Conservation (phyloP, 2,888 invertebrate species). For the Drosophila algonquin region DNA sequence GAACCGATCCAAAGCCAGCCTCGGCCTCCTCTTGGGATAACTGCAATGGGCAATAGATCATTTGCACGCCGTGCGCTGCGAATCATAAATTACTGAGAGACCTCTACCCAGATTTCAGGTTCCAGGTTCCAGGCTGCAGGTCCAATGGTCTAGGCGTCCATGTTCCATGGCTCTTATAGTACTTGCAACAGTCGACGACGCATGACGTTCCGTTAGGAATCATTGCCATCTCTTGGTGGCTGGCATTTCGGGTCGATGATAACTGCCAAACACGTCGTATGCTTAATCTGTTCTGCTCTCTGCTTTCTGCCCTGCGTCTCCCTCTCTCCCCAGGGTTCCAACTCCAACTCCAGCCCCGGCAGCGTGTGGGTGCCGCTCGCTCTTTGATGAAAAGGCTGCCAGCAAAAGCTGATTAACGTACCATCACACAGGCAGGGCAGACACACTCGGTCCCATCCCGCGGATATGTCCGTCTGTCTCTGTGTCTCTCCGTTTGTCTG, state of each 20-base stretch:
- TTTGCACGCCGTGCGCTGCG: slow-evolving; percentile 72
- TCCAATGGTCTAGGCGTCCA: too few relatives aligned
- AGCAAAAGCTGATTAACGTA: slow-evolving; percentile 73
- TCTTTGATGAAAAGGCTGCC: slow-evolving; percentile 72
- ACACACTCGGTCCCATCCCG: slow-evolving; percentile 27
- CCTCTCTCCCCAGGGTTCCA: not conserved
- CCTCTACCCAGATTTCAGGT: slow-evolving; percentile 3
- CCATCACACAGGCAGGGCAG: slow-evolving; percentile 30
- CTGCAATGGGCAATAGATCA: slow-evolving; percentile 70
- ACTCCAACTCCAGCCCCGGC: not conserved
- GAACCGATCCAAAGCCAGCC: slow-evolving; percentile 15
- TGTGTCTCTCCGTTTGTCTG: slow-evolving; percentile 5
- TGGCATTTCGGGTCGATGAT: slow-evolving; percentile 47
- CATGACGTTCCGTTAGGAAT: slow-evolving; percentile 64
- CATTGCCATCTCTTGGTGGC: slow-evolving; percentile 37
- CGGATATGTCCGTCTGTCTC: slow-evolving; percentile 31
- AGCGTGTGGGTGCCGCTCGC: slow-evolving; percentile 62
- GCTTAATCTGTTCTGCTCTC: slow-evolving; percentile 61
- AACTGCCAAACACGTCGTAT: slow-evolving; percentile 75
- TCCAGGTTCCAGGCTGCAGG: not conserved
- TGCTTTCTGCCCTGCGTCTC: slow-evolving; percentile 14
- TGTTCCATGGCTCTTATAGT: not conserved
- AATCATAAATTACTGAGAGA: slow-evolving; percentile 68
- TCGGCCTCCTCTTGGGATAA: slow-evolving; percentile 39
- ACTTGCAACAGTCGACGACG: slow-evolving; percentile 50